Evolutionary conservation across 2,888 invertebrate species (phyloP), one percentile per base, ranked within the genome.

Genomic region (Carterocephalus palaemon): DNA sequence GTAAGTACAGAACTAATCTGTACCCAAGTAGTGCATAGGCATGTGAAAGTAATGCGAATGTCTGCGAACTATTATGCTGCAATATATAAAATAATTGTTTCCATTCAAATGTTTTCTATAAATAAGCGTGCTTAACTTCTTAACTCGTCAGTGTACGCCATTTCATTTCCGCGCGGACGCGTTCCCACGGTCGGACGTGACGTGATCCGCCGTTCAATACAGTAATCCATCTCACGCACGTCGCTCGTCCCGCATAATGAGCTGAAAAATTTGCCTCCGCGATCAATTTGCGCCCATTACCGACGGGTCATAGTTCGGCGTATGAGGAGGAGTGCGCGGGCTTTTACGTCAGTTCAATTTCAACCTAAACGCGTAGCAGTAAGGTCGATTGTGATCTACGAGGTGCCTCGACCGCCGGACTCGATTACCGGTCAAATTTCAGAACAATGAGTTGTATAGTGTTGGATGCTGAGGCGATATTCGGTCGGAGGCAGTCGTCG

Each of bases 201-300:
- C n/a, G n/a, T n/a, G n/a, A n/a, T n/a, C 24, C 8, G 19, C 23
- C 26, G 4, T 24, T 20, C 28, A 19, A 19, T 45, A 34, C 31
- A 9, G 12, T 15, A 46, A 47, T 39, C 38, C 47, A 48, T 33
- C 48, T 38, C 38, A 56, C 46, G 52, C 52, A 24, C 41, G 55
- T 55, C 57, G 53, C 55, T 60, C 58, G 67, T 66, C 68, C 22
- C 26, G 29, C 32, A 69, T 70, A 69, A 68, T 71, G 53, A 62
- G 60, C 54, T 58, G 56, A 64, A 68, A 70, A 73, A 73, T 73
- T 73, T 72, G 75, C 72, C 63, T 76, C 60, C 56, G 60, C 64
- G 62, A 75, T 67, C 76, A 76, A 79, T 79, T 80, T 76, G 75
- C 69, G 67, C 54, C 71, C 67, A 79, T 80, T 75, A 77, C 65